Base-by-base conservation (phyloP, 2,797 vertebrate species). In the Acanthurus leucopareius region DNA sequence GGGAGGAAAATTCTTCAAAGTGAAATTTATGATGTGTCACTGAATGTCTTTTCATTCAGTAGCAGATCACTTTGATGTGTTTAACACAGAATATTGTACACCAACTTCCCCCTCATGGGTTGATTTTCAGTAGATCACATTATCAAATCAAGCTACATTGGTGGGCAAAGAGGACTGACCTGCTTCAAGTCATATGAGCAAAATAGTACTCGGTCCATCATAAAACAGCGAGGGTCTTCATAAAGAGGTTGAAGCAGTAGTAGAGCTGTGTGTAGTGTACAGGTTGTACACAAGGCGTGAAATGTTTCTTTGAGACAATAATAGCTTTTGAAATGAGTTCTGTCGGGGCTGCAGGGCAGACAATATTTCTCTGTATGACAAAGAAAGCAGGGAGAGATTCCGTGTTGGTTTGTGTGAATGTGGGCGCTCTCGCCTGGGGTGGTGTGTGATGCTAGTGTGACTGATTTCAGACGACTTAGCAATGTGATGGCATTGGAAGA, bases 401-500 rank as follows among this genome's bases (percentile, higher is more conserved):
- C 15, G 17, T 22, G 44, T 15, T 35, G 40, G 49, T 42, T 14
- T 51, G 51, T 53, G 38, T 61, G 54, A 14, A 61, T 35, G 69
- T 58, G 42, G 28, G 47, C 5, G 15, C 17, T 73, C 5, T 62
- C 8, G n/a, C 70, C 61, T 53, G 57, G 38, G 72, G 78, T 71
- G 58, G 52, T 52, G 76, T 56, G 73, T 28, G 65, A 67, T 49
- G 72, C 61, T 47, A 58, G 62, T 77, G 74, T 69, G 69, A 73
- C 69, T 71, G 85, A 82, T 73, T 75, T 73, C 84, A 67, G 56
- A 61, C 69, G 1, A 85, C 61, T 74, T 48, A 68, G 76, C 76
- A 52, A 76, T 57, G 78, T 84, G 90, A 87, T 58, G 25, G 56
- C 58, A 83, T 69, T 45, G 71, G 77, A 89, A 77, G 80, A 86